phyloP scores from a whole-genome alignment of 2,113 vertebrate genomes.

The Stigmatopora argus region DNA sequence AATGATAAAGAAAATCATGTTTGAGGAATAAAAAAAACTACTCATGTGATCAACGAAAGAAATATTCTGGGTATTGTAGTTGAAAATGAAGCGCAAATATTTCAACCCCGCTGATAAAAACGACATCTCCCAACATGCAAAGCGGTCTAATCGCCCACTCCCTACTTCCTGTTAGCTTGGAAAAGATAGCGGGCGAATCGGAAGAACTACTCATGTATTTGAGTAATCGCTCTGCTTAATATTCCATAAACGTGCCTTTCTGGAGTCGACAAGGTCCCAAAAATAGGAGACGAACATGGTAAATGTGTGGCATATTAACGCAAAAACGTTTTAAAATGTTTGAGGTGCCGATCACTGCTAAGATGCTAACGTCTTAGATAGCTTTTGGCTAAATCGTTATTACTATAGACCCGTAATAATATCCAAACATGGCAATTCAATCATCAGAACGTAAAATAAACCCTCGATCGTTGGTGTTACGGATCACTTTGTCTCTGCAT shows the following conservation, averaged over 20 bases:
- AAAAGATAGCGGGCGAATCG: conserved; percentile 53
- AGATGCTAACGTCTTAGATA: conserved; percentile 9
- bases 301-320: conserved; percentile 11
- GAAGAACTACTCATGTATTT: conserved; percentile 41
- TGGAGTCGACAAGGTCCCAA: conserved; percentile 8
- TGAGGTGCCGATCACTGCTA: not conserved
- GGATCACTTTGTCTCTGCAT: not conserved
- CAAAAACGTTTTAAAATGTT: not conserved
- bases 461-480: not conserved
- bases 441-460: not conserved
- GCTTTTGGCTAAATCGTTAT: not conserved
- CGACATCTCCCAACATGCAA: conserved; percentile 53
- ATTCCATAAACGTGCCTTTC: conserved; percentile 23
- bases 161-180: conserved; percentile 47
- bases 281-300: conserved; percentile 59
- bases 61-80: conserved; percentile 62
- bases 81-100: fast-evolving
- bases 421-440: not conserved
- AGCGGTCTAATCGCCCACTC: not conserved
- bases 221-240: conserved; percentile 25
- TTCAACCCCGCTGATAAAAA: not conserved
- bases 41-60: conserved; percentile 41
- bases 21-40: no score
- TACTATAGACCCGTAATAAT: not conserved
- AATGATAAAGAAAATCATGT: no score